Percentiles rank a stretch among this genome's conserved stretches.
phyloP scores from a whole-genome alignment of 1,140 invertebrate species.

The Periplaneta americana region DNA sequence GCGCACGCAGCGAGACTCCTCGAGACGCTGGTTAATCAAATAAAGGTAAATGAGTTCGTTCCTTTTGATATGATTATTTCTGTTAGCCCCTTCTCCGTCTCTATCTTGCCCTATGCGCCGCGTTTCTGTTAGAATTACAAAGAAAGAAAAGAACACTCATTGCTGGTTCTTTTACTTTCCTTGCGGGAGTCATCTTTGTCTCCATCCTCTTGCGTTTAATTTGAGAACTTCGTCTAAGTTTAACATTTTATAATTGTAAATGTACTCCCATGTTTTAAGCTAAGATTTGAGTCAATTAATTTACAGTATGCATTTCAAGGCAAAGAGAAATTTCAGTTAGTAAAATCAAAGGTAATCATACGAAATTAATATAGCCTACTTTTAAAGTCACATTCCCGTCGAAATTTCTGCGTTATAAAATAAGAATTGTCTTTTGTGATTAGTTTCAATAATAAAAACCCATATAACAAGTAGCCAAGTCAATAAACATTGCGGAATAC shows the following conservation, averaged over 20 bases:
- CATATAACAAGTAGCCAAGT: too few relatives aligned
- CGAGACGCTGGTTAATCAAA: not conserved
- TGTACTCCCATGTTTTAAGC: not conserved
- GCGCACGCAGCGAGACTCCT: not conserved
- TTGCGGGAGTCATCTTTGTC: not conserved
- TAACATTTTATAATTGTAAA: not conserved
- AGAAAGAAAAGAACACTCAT: not conserved
- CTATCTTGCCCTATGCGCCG: not conserved
- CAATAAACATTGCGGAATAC: too few relatives aligned
- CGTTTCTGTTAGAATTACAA: not conserved
- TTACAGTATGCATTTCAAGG: not conserved
- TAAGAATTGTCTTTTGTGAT: too few relatives aligned
- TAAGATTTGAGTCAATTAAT: not conserved
- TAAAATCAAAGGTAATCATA: not conserved
- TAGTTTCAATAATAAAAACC: too few relatives aligned
- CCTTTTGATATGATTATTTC: slow-evolving; percentile 5
- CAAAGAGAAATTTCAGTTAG: not conserved
- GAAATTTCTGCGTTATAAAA: too few relatives aligned
- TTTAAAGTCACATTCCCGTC: too few relatives aligned
- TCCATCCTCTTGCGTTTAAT: not conserved
- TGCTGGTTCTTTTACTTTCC: not conserved
- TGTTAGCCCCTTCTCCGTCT: not conserved
- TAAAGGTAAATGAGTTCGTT: slow-evolving; percentile 7
- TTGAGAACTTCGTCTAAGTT: not conserved
- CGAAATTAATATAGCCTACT: too few relatives aligned